Evolutionary conservation across 2,888 invertebrate genomes (phyloP).

Genomic region (Cinara cedri): DNA sequence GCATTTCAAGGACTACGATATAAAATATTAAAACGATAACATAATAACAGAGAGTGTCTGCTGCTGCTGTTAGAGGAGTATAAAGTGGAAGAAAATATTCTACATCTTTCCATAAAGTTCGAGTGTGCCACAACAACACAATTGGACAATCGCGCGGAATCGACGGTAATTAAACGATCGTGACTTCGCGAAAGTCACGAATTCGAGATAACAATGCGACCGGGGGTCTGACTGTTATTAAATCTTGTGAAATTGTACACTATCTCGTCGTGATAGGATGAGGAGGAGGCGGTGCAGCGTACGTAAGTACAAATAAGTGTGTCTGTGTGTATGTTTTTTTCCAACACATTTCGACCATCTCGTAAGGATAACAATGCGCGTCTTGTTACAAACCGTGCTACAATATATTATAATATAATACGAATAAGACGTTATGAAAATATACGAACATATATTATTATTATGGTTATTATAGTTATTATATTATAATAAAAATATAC

Average conservation of each 20-base stretch:
- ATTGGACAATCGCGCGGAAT: constrained; percentile 51
- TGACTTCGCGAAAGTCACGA: constrained; percentile 55
- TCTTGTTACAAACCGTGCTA: constrained; percentile 6
- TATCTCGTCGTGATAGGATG: background rate
- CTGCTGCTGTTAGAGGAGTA: background rate
- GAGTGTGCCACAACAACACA: constrained; percentile 29
- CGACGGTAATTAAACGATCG: constrained; percentile 54
- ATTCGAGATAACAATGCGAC: constrained; percentile 44
- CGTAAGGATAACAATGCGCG: constrained; percentile 10
- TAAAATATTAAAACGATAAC: background rate
- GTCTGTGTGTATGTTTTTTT: background rate
- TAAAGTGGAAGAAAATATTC: constrained; percentile 4
- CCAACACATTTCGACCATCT: constrained; percentile 31
- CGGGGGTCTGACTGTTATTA: constrained; percentile 35
- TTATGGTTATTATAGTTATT: no score
- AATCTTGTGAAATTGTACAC: constrained; percentile 49
- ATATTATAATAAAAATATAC: no score
- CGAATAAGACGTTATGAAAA: background rate
- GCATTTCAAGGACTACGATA: no score
- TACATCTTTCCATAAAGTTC: constrained; percentile 37
- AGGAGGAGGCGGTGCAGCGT: background rate
- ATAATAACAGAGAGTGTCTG: background rate
- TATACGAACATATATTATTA: background rate
- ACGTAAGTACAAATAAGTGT: background rate
- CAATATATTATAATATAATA: background rate